Percentiles rank a stretch among this genome's conserved stretches.
Conservation (phyloP, 2,113 vertebrate species). For the Hippocampus mohnikei region DNA sequence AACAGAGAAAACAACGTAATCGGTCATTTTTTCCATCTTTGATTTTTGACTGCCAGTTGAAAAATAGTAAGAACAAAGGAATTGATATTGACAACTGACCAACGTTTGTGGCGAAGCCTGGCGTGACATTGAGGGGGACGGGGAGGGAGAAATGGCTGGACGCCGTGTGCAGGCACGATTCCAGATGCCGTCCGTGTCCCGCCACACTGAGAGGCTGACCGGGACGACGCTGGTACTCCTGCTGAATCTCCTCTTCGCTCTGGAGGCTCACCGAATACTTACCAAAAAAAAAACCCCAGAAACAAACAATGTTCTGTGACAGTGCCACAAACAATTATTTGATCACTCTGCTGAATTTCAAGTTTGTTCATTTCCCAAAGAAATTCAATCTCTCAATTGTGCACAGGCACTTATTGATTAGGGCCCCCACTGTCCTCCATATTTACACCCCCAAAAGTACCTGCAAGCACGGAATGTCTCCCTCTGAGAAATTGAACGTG, state of each 20-base stretch:
- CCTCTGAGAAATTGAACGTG: conserved; percentile 91
- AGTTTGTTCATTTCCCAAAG: too few relatives aligned
- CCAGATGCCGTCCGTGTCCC: conserved; percentile 86
- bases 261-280: conserved; percentile 96
- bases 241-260: conserved; percentile 88
- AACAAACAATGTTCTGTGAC: too few relatives aligned
- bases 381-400: too few relatives aligned
- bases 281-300: not conserved
- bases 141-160: conserved; percentile 93
- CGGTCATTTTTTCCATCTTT: too few relatives aligned
- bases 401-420: too few relatives aligned
- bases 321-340: too few relatives aligned
- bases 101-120: conserved; percentile 89
- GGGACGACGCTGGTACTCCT: conserved; percentile 81
- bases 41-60: too few relatives aligned
- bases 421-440: too few relatives aligned
- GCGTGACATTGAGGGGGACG: conserved; percentile 89
- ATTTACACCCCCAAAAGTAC: conserved; percentile 50
- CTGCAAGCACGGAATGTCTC: conserved; percentile 94
- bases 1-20: too few relatives aligned
- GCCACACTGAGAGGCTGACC: conserved; percentile 80
- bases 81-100: conserved; percentile 67
- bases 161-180: conserved; percentile 93
- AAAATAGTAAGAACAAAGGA: not conserved
- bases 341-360: not conserved